phyloP scores from a whole-genome alignment of 2,113 vertebrate genomes.

The Channa maculata region DNA sequence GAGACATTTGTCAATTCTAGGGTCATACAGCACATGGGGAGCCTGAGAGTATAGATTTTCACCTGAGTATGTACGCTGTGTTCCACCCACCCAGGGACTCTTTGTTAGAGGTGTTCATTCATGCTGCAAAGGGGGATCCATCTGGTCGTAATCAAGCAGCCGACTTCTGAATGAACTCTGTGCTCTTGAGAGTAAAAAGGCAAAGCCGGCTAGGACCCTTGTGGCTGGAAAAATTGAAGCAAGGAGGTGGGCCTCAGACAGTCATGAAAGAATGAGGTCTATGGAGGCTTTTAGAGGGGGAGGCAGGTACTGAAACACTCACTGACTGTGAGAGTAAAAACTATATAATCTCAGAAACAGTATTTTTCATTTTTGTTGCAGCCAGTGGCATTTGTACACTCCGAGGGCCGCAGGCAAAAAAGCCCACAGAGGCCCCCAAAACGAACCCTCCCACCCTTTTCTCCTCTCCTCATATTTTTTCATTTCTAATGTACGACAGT shows the following conservation, averaged over 20 bases:
- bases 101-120: slow-evolving; percentile 27
- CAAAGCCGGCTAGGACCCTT: neutral
- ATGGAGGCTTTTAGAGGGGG: neutral
- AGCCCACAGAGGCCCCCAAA: no score
- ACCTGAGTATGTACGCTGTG: slow-evolving; percentile 21
- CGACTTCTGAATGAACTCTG: slow-evolving; percentile 26
- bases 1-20: slow-evolving; percentile 36
- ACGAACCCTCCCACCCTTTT: no score
- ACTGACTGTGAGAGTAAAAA: neutral
- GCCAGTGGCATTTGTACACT: no score
- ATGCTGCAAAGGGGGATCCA: slow-evolving; percentile 24
- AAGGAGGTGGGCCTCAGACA: neutral
- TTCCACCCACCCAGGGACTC: neutral
- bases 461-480: no score
- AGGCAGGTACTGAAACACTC: neutral
- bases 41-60: slow-evolving; percentile 45
- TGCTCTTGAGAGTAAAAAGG: slow-evolving; percentile 13
- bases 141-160: slow-evolving; percentile 50
- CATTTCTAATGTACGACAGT: no score
- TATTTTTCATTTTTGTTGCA: neutral
- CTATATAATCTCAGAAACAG: neutral
- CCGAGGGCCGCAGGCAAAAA: no score
- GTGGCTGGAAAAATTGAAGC: slow-evolving; percentile 3
- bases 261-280: neutral
- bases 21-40: neutral